These are phyloP conservation scores for Gastrophryne carolinensis DNA, from an alignment of 2,797 vertebrate genomes.

Conservation along the genomic window DNA sequence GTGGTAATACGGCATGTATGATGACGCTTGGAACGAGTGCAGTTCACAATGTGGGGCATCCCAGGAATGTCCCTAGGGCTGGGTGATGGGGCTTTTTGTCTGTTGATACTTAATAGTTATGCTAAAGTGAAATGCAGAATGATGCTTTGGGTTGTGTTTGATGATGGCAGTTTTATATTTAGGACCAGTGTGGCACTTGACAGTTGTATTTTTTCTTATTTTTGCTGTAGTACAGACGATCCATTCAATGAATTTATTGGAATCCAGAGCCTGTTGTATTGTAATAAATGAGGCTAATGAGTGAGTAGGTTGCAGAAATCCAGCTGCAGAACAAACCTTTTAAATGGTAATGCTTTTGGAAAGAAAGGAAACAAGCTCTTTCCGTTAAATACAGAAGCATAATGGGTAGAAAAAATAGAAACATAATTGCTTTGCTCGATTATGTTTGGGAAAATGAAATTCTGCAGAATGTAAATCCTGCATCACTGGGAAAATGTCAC, in stretches of 20 bases:
- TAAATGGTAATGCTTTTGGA: conserved; percentile 12
- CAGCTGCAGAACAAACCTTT: conserved; percentile 41
- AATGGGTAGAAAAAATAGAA: conserved; percentile 43
- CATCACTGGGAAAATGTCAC: neutral
- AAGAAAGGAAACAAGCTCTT: conserved; percentile 9
- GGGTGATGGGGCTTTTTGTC: too few species aligned
- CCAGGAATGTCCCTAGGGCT: too few species aligned
- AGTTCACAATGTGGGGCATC: too few species aligned
- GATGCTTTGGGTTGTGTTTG: neutral
- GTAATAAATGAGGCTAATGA: conserved; percentile 27
- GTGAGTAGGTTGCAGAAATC: conserved; percentile 39
- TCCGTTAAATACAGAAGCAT: conserved; percentile 24
- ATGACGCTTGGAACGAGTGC: too few species aligned
- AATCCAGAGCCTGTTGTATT: neutral
- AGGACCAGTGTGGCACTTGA: neutral
- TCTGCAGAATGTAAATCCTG: neutral
- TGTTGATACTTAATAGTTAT: too few species aligned
- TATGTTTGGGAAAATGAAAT: conserved; percentile 17
- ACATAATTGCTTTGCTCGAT: conserved; percentile 42
- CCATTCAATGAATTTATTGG: neutral
- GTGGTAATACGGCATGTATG: too few species aligned
- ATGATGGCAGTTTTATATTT: neutral
- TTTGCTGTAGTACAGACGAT: neutral
- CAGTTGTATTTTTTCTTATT: too few species aligned
- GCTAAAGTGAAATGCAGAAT: neutral